Evolutionary conservation across 2,113 vertebrate species (phyloP).

Genomic region (Poeciliopsis occidentalis): DNA sequence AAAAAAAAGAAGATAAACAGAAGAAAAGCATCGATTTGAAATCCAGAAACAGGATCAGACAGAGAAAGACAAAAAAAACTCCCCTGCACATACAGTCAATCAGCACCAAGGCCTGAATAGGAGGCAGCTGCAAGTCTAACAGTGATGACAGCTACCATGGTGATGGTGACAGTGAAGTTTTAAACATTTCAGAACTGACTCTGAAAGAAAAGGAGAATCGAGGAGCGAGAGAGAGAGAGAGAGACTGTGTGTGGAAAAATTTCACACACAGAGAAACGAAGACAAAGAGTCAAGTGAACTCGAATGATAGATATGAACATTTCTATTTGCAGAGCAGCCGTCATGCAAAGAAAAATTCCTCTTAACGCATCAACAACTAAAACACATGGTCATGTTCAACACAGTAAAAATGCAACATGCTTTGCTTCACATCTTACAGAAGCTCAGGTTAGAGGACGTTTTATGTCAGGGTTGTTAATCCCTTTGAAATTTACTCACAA

Average conservation of each 20-base stretch:
- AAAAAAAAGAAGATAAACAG: slow-evolving; percentile 41
- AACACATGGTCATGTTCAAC: too few species aligned
- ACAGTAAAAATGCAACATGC: too few species aligned
- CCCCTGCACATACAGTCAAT: too few species aligned
- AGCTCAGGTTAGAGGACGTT: too few species aligned
- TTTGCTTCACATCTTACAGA: too few species aligned
- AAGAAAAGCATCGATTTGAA: slow-evolving; percentile 50
- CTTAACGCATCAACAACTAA: too few species aligned
- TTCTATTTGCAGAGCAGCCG: slow-evolving; percentile 8
- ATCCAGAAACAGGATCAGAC: slow-evolving; percentile 31
- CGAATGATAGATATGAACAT: slow-evolving; percentile 19
- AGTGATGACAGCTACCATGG: slow-evolving; percentile 79
- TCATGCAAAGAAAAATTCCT: slow-evolving; percentile 18
- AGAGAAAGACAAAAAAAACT: slow-evolving; percentile 24
- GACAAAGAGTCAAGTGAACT: slow-evolving; percentile 17
- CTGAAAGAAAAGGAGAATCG: slow-evolving; percentile 39
- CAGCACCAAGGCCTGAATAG: too few species aligned
- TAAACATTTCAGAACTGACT: slow-evolving; percentile 67
- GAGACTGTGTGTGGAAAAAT: slow-evolving; percentile 13
- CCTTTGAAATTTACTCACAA: too few species aligned
- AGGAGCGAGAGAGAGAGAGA: slow-evolving; percentile 1
- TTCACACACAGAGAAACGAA: slow-evolving; percentile 36
- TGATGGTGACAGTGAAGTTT: slow-evolving; percentile 71
- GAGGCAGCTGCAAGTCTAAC: slow-evolving; percentile 68
- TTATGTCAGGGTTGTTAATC: too few species aligned